Base-by-base conservation (phyloP, 2,888 invertebrate species). In the Metopia argyrocephala region DNA sequence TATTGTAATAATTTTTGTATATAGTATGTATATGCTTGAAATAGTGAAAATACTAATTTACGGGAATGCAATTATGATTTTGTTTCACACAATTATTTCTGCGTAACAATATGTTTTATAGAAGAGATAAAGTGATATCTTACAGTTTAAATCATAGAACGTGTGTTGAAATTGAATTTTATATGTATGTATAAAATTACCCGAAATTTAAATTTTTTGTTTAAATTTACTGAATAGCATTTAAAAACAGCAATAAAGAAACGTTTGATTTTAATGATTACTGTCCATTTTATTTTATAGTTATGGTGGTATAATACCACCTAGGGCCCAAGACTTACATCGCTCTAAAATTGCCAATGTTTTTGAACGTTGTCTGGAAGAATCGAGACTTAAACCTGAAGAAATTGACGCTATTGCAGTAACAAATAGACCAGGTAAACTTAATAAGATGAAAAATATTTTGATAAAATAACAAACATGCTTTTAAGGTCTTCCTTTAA, bases 341-440 rank as follows among this genome's bases (percentile, higher is more conserved):
- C 91, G 94, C 71, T 90, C 93, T 73, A 93, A 96, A 87, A 97
- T 99, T 85, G 94, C 94, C 68, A 86, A 89, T 38, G 94, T 95
- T 61, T 96, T 96, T 2, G 90, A 93, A 66, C 91, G 93, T 76
- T 94, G 96, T 50, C 87, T 97, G n/a, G 85, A 88, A 54, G 89
- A 91, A 71, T 93, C 96, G 2, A 89, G 91, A 27, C 80, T 95
- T 28, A 88, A 86, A 50, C 88, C 95, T 4, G 86, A 93, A 82
- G 93, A 96, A 87, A 85, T 98, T 45, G 94, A 95, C 92, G 98
- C 96, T 6, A 93, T 99, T 85, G 98, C 98, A 46, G 94, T 96
- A 1, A 98, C 98, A n/a, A 94, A 95, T 0, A 94, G 95, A 89
- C 99, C 99, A 75, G 95, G 94, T 91, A 64, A 46, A 21, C 23